phyloP scores from a whole-genome alignment of 1,140 invertebrate genomes.

The Cotesia vestalis region DNA sequence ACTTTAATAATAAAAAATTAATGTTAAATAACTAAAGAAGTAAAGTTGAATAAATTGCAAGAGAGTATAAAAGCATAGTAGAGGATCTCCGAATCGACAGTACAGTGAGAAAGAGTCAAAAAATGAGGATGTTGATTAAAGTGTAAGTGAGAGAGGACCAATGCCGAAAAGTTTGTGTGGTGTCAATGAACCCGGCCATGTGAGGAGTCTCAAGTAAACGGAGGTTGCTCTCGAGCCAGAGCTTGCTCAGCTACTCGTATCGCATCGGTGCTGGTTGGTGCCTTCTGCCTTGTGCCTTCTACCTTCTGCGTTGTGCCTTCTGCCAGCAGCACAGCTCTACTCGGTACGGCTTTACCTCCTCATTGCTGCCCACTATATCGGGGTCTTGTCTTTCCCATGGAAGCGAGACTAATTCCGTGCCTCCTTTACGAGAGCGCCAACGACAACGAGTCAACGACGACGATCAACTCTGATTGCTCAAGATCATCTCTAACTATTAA shows the following conservation, averaged over 20 bases:
- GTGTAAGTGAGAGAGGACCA: constrained; percentile 55
- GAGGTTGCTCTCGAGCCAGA: constrained; percentile 9
- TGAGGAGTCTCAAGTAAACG: constrained; percentile 53
- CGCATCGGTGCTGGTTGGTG: not conserved
- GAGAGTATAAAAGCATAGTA: constrained; percentile 26
- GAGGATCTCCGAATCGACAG: constrained; percentile 29
- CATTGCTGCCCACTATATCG: constrained; percentile 58
- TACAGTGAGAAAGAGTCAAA: constrained; percentile 39
- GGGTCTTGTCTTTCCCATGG: constrained; percentile 67
- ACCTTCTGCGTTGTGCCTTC: too few species aligned
- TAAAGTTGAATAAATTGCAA: not conserved
- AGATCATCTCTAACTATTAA: not conserved
- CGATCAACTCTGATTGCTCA: constrained; percentile 1
- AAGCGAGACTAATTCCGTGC: constrained; percentile 65
- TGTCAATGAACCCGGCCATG: constrained; percentile 67
- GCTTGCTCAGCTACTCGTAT: constrained; percentile 15
- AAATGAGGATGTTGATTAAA: constrained; percentile 14
- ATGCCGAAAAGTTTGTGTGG: constrained; percentile 64
- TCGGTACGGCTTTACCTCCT: constrained; percentile 39
- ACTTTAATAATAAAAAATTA: too few species aligned
- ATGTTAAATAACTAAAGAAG: constrained; percentile 5
- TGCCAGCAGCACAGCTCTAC: too few species aligned
- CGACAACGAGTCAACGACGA: constrained; percentile 23
- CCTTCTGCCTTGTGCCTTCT: too few species aligned
- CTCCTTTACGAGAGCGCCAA: constrained; percentile 55